Percentiles rank a stretch among this genome's conserved stretches.
Conservation (phyloP, 2,888 invertebrate species). For the Congeria kusceri region DNA sequence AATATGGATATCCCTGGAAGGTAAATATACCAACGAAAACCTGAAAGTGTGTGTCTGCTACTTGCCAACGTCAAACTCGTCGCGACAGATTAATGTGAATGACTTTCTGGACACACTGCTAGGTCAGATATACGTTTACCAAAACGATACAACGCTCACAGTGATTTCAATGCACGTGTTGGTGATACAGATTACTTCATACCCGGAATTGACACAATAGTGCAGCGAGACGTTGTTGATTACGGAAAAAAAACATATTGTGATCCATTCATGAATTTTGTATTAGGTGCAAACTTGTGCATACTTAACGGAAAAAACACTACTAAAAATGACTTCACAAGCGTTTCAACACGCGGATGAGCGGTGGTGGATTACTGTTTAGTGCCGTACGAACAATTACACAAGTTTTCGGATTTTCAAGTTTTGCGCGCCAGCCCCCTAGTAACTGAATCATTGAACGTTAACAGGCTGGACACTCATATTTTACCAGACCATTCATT, state of each 20-base stretch:
- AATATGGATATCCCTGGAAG: slow-evolving; percentile 4
- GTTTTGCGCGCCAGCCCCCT: background rate
- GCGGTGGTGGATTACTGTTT: slow-evolving; percentile 12
- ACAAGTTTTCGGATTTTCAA: background rate
- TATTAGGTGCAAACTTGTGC: slow-evolving; percentile 4
- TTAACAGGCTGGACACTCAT: background rate
- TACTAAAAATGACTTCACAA: slow-evolving; percentile 9
- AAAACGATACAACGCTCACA: background rate
- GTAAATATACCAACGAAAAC: background rate
- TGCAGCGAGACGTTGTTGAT: slow-evolving; percentile 2
- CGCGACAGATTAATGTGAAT: background rate
- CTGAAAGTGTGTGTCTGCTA: slow-evolving; percentile 14
- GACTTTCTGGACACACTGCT: slow-evolving; percentile 3
- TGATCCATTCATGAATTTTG: slow-evolving; percentile 2
- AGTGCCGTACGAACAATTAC: slow-evolving; percentile 3
- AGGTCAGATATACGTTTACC: slow-evolving; percentile 9
- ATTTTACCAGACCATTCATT: slow-evolving; percentile 18
- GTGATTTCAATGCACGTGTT: slow-evolving; percentile 6
- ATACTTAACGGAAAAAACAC: slow-evolving; percentile 3
- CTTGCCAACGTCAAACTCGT: slow-evolving; percentile 4
- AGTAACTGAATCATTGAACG: slow-evolving; percentile 1
- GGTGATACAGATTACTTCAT: slow-evolving; percentile 8
- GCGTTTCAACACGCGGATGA: background rate
- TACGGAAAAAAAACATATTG: background rate
- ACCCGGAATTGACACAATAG: background rate